Conservation (phyloP, 1,140 invertebrate species). For the Ericerus pela region DNA sequence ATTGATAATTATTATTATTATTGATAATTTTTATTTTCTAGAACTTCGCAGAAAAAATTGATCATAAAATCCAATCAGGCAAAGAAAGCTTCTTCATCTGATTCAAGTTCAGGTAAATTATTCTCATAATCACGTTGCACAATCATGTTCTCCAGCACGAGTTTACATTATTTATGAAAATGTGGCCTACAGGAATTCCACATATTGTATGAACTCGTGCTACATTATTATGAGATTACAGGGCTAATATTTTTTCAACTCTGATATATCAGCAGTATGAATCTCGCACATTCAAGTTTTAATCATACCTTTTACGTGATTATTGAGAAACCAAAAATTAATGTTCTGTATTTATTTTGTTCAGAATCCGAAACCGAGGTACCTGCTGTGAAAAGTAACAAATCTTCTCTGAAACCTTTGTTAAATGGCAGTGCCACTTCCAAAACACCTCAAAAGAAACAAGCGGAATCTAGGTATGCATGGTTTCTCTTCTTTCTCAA, state of each 20-base stretch:
- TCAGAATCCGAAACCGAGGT: neutral
- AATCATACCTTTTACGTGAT: too few relatives aligned
- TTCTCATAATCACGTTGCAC: neutral
- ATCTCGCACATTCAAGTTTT: neutral
- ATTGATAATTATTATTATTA: neutral
- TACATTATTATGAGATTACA: neutral
- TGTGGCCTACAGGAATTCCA: too few relatives aligned
- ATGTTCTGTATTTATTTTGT: too few relatives aligned
- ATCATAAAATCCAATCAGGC: neutral
- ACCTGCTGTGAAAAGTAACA: neutral
- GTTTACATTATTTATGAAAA: too few relatives aligned
- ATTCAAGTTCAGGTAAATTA: conserved; percentile 1
- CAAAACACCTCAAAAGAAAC: neutral
- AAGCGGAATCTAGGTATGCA: neutral
- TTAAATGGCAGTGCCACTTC: neutral
- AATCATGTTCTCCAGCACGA: neutral
- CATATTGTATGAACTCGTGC: neutral
- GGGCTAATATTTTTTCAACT: neutral
- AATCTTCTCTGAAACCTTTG: neutral
- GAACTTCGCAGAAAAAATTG: neutral
- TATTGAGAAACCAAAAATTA: too few relatives aligned
- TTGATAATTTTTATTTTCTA: neutral
- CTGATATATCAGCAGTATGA: neutral
- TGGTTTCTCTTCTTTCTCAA: neutral
- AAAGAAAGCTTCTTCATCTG: conserved; percentile 1